Base-by-base conservation (phyloP, 2,888 invertebrate genomes). In the Drosophila antonietae region DNA sequence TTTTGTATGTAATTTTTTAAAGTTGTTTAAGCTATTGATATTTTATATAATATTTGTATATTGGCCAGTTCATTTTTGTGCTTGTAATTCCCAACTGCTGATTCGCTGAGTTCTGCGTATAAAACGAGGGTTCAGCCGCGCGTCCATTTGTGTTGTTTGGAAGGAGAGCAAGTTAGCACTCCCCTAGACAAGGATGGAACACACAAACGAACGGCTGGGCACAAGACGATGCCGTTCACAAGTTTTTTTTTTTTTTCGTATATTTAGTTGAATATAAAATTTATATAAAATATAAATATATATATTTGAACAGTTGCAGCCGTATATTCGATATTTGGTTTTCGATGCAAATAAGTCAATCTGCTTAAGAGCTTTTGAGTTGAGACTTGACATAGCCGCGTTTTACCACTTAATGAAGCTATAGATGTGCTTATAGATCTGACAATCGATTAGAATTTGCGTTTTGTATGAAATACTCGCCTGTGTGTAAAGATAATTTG, bases 101-200 rank as follows among this genome's bases (percentile, higher is more conserved):
- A 76, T 90, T 91, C 79, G 2, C 14, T 5, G 0, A 0, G 0
- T 0, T 0, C 0, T 5, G 0, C 15, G 0, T 77, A 78, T 85
- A 88, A 61, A 82, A 76, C 0, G 10, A 2, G 10, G 3, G 2
- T 12, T 3, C 0, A 28, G 23, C 61, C 6, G 0, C 0, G 0
- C 0, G 0, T 0, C 0, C 5, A 15, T 0, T 35, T 70, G 97
- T 97, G 97, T 97, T 96, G 96, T 97, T 97, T 97, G 96, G 97
- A 97, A 98, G 98, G 98, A 98, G 98, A 98, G 98, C 96, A 94
- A 95, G 96, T 96, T 96, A 96, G 96, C 96, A 96, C 96, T 96
- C 96, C 96, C 96, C 97, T 98, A 96, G 97, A 97, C 97, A 97
- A 98, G 97, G 97, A 96, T 96, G 97, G 97, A 96, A 94, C 94